phyloP scores from a whole-genome alignment of 1,140 invertebrate genomes.

The Goniozus legneri region DNA sequence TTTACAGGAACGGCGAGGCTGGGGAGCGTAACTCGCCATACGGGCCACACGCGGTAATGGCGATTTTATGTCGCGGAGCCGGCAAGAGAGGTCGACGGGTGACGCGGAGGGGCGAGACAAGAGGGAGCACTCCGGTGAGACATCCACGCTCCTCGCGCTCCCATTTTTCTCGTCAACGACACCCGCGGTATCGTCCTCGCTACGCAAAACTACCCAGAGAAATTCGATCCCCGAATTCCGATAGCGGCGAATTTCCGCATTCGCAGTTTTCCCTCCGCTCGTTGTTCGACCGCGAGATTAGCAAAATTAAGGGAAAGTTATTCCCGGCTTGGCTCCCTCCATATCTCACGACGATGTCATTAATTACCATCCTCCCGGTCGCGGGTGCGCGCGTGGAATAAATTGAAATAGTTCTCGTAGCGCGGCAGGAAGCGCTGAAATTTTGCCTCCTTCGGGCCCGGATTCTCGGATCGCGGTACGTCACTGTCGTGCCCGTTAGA shows the following conservation, averaged over 20 bases:
- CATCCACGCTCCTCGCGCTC: too few species aligned
- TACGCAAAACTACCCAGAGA: not conserved
- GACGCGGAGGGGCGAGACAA: too few species aligned
- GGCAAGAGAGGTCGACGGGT: too few species aligned
- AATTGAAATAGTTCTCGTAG: conserved; percentile 22
- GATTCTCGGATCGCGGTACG: not conserved
- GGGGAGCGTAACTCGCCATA: conserved; percentile 36
- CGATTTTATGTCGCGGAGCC: conserved; percentile 42
- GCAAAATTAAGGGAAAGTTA: not conserved
- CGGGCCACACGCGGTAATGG: conserved; percentile 40
- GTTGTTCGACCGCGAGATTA: not conserved
- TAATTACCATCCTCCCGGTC: conserved; percentile 7
- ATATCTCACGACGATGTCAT: not conserved
- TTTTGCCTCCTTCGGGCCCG: conserved; percentile 1
- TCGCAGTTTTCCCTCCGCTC: not conserved
- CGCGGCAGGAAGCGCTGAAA: not conserved
- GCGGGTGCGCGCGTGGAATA: conserved; percentile 12
- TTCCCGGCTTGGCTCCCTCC: not conserved
- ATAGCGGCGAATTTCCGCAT: not conserved
- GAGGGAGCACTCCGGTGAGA: too few species aligned
- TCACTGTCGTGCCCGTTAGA: too few species aligned
- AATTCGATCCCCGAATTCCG: not conserved
- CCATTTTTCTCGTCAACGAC: conserved; percentile 12
- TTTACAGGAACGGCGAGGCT: conserved; percentile 26
- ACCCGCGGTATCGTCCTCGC: too few species aligned